Evolutionary conservation across 92 coral and sea anemone species (phyloP).

Genomic region (Muricea muricata): DNA sequence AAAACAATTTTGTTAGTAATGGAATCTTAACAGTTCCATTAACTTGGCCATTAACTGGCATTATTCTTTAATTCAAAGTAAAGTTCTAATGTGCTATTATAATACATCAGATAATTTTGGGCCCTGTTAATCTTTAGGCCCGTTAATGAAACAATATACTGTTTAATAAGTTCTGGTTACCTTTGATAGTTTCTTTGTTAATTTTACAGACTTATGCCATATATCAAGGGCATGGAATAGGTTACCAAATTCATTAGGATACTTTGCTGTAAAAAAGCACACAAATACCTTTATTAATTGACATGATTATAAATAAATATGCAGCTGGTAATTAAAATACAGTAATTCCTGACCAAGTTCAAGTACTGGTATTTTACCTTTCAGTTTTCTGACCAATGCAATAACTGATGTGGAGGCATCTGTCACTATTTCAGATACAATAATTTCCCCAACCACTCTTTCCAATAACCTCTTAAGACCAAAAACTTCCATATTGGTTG

Average conservation of each 20-base stretch:
- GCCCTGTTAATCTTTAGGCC: no score
- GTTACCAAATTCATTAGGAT: slow-evolving; percentile 28
- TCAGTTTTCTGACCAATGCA: slow-evolving; percentile 45
- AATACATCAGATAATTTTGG: no score
- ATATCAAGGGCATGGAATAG: slow-evolving; percentile 70
- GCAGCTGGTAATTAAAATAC: no score
- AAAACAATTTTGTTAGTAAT: no score
- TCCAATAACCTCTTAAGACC: slow-evolving; percentile 58
- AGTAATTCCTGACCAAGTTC: no score
- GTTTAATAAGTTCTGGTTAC: slow-evolving; percentile 19
- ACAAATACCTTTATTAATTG: neutral
- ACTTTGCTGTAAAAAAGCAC: slow-evolving; percentile 15
- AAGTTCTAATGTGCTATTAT: no score
- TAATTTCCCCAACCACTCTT: slow-evolving; percentile 34
- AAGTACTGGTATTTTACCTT: slow-evolving; percentile 42
- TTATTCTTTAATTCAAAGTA: no score
- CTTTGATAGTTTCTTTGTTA: slow-evolving; percentile 63
- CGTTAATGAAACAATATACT: no score
- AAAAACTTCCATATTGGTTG: slow-evolving; percentile 62
- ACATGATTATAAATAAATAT: no score
- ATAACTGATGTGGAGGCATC: slow-evolving; percentile 57
- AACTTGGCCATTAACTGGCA: neutral
- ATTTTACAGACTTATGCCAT: no score
- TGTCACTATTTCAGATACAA: slow-evolving; percentile 57
- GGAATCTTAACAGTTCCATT: no score